These are phyloP conservation scores for Crotalus tigris DNA, from an alignment of 2,113 vertebrate genomes.

Conservation along the genomic window DNA sequence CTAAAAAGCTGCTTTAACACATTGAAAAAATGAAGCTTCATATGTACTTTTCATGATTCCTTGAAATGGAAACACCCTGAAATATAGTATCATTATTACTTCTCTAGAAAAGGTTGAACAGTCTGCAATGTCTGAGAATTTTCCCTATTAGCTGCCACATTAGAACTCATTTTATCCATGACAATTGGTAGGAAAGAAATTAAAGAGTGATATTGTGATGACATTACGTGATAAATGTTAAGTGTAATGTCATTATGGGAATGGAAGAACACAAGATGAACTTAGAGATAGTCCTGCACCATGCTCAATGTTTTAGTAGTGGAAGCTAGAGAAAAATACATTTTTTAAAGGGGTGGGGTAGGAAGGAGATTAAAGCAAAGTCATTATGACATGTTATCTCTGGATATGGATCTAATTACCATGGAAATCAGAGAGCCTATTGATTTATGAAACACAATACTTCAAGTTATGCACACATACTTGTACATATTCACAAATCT, in stretches of 20 bases:
- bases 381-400: background rate
- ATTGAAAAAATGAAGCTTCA: background rate
- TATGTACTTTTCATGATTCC: background rate
- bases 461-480: background rate
- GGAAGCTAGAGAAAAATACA: background rate
- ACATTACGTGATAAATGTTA: background rate
- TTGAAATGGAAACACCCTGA: background rate
- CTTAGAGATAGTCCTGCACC: background rate
- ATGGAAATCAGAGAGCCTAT: background rate
- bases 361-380: background rate
- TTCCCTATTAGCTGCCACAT: background rate
- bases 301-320: background rate
- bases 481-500: background rate
- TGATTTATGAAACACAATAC: background rate
- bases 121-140: background rate
- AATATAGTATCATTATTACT: background rate
- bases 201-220: background rate
- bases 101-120: background rate
- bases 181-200: background rate
- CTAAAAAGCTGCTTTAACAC: background rate
- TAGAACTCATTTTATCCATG: background rate
- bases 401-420: background rate
- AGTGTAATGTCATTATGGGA: background rate
- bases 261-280: background rate
- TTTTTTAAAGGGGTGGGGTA: background rate